phyloP scores from a whole-genome alignment of 2,113 vertebrate genomes.

The Osmerus mordax region DNA sequence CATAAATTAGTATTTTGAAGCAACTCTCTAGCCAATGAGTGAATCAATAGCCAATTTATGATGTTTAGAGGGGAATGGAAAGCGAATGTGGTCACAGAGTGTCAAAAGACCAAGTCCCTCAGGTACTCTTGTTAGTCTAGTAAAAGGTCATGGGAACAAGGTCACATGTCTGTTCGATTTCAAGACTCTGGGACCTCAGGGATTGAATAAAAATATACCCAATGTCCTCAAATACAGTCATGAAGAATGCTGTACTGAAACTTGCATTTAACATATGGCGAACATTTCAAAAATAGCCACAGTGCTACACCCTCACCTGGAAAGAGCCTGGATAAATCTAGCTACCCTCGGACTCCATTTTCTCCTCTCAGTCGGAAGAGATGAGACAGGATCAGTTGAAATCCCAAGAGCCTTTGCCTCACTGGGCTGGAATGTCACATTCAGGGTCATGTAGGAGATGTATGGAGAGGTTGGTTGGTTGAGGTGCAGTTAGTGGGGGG shows the following conservation, averaged over 20 bases:
- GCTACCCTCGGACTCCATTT: background rate
- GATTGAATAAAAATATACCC: constrained; percentile 13
- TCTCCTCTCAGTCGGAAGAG: background rate
- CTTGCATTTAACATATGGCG: background rate
- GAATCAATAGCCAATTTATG: constrained; percentile 35
- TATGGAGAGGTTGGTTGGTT: constrained; percentile 1
- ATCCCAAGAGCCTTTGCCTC: background rate
- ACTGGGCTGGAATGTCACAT: constrained; percentile 46
- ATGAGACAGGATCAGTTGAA: constrained; percentile 6
- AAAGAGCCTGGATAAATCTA: too few relatives aligned
- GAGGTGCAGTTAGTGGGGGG: constrained; percentile 34
- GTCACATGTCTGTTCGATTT: constrained; percentile 17
- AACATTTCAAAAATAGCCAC: background rate
- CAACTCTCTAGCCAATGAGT: background rate
- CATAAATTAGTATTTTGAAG: background rate
- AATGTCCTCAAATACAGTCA: background rate
- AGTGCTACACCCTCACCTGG: too few relatives aligned
- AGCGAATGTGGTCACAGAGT: constrained; percentile 30
- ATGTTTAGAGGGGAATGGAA: constrained; percentile 18
- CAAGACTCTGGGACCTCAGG: background rate
- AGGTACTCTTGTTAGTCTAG: background rate
- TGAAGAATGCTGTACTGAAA: background rate
- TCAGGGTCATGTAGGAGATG: constrained; percentile 18
- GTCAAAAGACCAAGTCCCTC: background rate
- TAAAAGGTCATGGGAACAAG: constrained; percentile 7